Conservation (phyloP, 2,797 vertebrate genomes). For the Amblyraja radiata region DNA sequence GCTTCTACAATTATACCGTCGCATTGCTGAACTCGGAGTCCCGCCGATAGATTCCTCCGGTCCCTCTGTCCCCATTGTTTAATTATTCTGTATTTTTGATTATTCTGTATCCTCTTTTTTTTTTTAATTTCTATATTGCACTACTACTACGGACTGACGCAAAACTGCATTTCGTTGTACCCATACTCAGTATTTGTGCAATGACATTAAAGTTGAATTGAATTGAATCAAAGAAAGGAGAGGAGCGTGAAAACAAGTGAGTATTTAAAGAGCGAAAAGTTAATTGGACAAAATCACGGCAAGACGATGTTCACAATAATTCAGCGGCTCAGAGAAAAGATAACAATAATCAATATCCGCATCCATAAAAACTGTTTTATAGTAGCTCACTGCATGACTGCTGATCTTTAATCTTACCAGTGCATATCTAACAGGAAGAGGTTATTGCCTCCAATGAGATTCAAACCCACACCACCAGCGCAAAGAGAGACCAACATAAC, state of each 20-base stretch:
- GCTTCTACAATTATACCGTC: too few relatives aligned
- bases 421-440: constrained; percentile 97
- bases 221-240: not conserved
- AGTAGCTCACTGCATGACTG: constrained; percentile 15
- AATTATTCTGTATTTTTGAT: too few relatives aligned
- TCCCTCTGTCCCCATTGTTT: too few relatives aligned
- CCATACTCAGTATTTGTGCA: too few relatives aligned
- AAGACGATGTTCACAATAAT: not conserved
- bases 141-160: too few relatives aligned
- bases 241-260: not conserved
- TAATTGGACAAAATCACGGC: not conserved
- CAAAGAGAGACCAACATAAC: constrained; percentile 87
- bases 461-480: constrained; percentile 87
- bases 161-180: too few relatives aligned
- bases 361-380: not conserved
- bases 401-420: constrained; percentile 68
- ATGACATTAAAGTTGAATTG: too few relatives aligned
- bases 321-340: not conserved
- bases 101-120: too few relatives aligned
- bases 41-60: too few relatives aligned
- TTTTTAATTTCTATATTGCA: too few relatives aligned
- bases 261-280: not conserved
- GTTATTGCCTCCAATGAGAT: constrained; percentile 88
- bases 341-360: not conserved
- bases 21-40: too few relatives aligned